These are phyloP conservation scores for Trypoxylus dichotomus DNA, from an alignment of 1,140 invertebrate species.

Conservation along the genomic window DNA sequence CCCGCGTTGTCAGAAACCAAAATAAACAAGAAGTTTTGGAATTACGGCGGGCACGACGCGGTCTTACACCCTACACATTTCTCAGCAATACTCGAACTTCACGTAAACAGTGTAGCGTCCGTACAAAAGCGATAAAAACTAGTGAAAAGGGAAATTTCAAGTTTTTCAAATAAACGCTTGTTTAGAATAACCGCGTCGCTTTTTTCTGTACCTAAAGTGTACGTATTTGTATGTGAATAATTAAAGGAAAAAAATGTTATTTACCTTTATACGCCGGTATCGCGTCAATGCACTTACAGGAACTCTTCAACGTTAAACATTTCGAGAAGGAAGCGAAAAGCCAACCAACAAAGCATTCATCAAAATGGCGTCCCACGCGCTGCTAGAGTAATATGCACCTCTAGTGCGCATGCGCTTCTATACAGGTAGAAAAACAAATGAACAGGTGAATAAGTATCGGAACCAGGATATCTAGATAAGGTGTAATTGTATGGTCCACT, in stretches of 20 bases:
- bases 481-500: conserved; percentile 18
- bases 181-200: background rate
- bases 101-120: background rate
- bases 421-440: conserved; percentile 29
- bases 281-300: conserved; percentile 4
- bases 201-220: background rate
- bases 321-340: conserved; percentile 15
- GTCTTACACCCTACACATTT: background rate
- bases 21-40: conserved; percentile 36
- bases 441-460: conserved; percentile 21
- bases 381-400: conserved; percentile 30
- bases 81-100: background rate
- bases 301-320: conserved; percentile 7
- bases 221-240: background rate
- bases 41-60: background rate
- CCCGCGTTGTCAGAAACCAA: conserved; percentile 45
- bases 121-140: background rate
- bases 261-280: conserved; percentile 7
- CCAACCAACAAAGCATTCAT: conserved; percentile 43
- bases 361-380: conserved; percentile 51
- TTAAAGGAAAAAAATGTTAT: background rate
- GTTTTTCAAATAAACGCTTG: conserved; percentile 16
- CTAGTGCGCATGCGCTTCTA: conserved; percentile 25
- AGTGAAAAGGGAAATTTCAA: conserved; percentile 1
- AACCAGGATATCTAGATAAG: background rate